Evolutionary conservation across 2,888 invertebrate genomes (phyloP), one percentile per base, ranked within the genome.

Genomic region (Drosophila algonquin): DNA sequence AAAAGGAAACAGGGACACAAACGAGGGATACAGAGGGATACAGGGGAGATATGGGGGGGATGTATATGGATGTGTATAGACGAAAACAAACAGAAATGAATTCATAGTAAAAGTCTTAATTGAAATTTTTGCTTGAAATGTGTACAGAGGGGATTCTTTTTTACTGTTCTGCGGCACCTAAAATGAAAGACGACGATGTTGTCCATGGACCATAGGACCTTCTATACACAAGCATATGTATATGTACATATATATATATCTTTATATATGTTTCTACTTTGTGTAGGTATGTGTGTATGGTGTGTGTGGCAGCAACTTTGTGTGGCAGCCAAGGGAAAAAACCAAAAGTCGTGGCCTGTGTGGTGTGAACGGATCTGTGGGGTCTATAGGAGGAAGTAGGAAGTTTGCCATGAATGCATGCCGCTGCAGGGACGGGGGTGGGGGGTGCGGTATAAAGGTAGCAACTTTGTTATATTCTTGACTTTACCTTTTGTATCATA

Each of bases 41-140:
- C 8, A 0, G 3, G 21, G 30, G 30, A 8, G 30, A 30, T 30
- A 30, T 30, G 27, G 40, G 12, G 12, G 35, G 35, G 35, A 2
- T 8, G 3, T 0, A 40, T 6, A 40, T 5, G 35, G 35, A 3
- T 24, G 40, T 7, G 40, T 40, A 40, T 40, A 51, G 54, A 72
- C 55, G 63, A 61, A 53, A 55, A 63, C 65, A 70, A 63, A 69
- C 75, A 68, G 72, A 86, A 83, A 81, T 75, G 87, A 87, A 89
- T 84, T 78, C 87, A 75, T 89, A 79, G 79, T 64, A 74, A 80
- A 89, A 84, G 89, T 88, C 87, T 87, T 89, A 90, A 87, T 87
- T 87, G 90, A 87, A 87, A 89, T 87, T 89, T 89, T 84, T 89
- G 76, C 85, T 76, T 74, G 74, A 76, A 88, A 83, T 81, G 79